Percentiles rank a stretch among this genome's conserved stretches.
Conservation (phyloP, 2,797 vertebrate species). For the Cyprinodon diabolis region DNA sequence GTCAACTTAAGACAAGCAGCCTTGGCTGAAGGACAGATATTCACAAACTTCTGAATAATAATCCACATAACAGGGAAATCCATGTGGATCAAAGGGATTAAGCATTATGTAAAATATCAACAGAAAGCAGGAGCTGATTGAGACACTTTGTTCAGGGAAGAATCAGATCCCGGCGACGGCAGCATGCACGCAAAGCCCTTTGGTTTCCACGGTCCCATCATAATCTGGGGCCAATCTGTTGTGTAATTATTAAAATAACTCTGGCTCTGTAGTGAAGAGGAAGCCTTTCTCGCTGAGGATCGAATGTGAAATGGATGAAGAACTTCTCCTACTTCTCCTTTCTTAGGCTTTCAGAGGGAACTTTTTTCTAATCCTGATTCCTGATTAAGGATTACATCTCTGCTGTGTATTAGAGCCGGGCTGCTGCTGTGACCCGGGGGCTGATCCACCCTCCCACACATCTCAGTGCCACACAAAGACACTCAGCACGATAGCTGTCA, state of each 20-base stretch:
- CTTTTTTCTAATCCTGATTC: conserved; percentile 68
- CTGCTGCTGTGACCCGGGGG: conserved; percentile 25
- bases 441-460: conserved; percentile 23
- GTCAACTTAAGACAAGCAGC: not conserved
- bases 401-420: conserved; percentile 20
- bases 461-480: not conserved
- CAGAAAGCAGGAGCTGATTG: not conserved
- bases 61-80: conserved; percentile 7
- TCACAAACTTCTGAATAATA: not conserved
- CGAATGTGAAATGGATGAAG: conserved; percentile 1
- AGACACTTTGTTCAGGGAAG: not conserved
- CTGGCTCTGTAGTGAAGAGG: not conserved
- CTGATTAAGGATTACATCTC: conserved; percentile 71
- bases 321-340: not conserved
- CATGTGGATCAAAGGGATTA: conserved; percentile 10
- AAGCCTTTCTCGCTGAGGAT: not conserved
- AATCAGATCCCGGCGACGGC: not conserved
- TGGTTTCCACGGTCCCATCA: not conserved
- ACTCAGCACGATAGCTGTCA: conserved; percentile 33
- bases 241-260: conserved; percentile 8
- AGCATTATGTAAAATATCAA: conserved; percentile 16
- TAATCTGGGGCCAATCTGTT: not conserved
- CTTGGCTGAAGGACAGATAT: not conserved
- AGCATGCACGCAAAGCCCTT: not conserved
- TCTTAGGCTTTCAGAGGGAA: conserved; percentile 30